Conservation (phyloP, 2,113 vertebrate species). For the Corythaeola cristata region DNA sequence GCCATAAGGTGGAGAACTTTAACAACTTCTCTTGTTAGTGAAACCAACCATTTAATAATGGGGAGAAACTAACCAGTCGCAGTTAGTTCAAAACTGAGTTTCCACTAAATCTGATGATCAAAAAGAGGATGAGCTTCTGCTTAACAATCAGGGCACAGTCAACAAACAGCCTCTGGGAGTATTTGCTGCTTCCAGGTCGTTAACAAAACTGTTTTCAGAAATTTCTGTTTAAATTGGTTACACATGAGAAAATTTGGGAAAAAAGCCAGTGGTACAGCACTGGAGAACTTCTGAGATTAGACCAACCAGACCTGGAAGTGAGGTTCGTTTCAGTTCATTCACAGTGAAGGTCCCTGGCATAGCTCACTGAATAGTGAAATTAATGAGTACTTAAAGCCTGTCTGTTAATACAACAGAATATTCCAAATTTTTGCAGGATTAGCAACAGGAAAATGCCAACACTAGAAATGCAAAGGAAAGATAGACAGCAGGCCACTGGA, state of each 20-base stretch:
- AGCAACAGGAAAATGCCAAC: background rate
- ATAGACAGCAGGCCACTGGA: background rate
- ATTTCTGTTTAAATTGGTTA: background rate
- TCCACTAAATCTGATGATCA: background rate
- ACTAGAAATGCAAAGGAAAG: background rate
- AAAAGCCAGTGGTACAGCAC: background rate
- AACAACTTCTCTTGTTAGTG: background rate
- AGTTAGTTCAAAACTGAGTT: background rate
- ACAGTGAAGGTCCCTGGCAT: accelerated
- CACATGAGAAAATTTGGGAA: background rate
- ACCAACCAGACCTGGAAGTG: background rate
- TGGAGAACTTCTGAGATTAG: background rate
- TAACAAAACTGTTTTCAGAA: background rate
- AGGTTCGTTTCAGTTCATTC: background rate
- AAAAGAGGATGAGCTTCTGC: background rate
- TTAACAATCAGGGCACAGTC: background rate
- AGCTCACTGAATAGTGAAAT: background rate
- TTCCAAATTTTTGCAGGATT: background rate
- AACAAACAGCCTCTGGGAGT: background rate
- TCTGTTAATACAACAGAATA: background rate
- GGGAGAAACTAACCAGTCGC: background rate
- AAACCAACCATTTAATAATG: background rate
- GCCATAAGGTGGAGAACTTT: background rate
- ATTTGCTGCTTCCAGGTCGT: background rate
- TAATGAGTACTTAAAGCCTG: background rate